phyloP scores from a whole-genome alignment of 1,140 invertebrate species.

The Atta colombica region DNA sequence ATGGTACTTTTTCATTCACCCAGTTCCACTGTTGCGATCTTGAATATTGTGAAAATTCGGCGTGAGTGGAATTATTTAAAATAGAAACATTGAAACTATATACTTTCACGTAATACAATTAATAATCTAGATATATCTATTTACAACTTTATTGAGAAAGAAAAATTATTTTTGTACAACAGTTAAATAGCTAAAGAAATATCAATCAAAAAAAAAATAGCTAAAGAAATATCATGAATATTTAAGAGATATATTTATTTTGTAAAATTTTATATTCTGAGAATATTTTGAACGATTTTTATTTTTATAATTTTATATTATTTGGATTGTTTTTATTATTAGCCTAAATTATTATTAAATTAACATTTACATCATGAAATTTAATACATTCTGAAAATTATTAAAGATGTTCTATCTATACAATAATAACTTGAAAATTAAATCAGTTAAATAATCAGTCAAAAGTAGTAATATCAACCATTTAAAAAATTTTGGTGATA shows the following conservation, averaged over 20 bases:
- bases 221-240: neutral
- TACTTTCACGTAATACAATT: neutral
- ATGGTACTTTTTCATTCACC: conserved; percentile 40
- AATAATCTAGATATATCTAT: neutral
- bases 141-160: neutral
- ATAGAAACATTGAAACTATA: neutral
- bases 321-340: neutral
- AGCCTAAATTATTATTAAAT: neutral
- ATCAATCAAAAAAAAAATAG: neutral
- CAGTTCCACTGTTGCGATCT: conserved; percentile 20
- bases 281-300: neutral
- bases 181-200: neutral
- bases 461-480: too few species aligned
- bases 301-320: neutral
- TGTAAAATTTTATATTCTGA: neutral
- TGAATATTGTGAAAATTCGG: neutral
- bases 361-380: conserved; percentile 1
- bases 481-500: too few species aligned
- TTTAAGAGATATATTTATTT: neutral
- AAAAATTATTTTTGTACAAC: neutral
- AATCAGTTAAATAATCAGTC: too few species aligned
- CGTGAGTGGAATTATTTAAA: neutral
- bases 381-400: neutral
- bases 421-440: too few species aligned
- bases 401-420: neutral